Conservation (phyloP, 2,888 invertebrate genomes). For the Spicauda simplicius region DNA sequence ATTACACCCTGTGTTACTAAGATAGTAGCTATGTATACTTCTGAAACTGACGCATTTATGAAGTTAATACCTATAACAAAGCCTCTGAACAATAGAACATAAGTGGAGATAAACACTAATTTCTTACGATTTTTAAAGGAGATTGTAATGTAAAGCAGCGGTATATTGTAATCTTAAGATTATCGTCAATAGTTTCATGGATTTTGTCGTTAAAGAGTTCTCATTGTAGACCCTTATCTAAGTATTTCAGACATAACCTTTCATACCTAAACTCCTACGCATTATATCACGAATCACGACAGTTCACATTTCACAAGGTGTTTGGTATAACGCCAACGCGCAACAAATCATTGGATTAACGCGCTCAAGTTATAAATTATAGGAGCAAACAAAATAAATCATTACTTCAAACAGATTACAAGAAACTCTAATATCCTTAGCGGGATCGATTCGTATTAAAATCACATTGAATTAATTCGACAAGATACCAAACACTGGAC, state of each 20-base stretch:
- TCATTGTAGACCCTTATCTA: background rate
- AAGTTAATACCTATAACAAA: too few species aligned
- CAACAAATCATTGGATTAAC: slow-evolving; percentile 27
- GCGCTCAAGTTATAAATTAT: slow-evolving; percentile 35
- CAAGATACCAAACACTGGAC: slow-evolving; percentile 23
- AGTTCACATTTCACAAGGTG: slow-evolving; percentile 24
- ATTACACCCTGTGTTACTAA: too few species aligned
- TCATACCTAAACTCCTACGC: slow-evolving; percentile 29
- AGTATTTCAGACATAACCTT: slow-evolving; percentile 4
- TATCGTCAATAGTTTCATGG: background rate
- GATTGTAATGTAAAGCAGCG: too few species aligned
- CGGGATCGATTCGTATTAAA: slow-evolving; percentile 32
- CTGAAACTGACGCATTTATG: too few species aligned
- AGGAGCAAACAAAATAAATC: slow-evolving; percentile 33
- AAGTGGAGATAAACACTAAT: too few species aligned
- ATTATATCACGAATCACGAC: slow-evolving; percentile 3
- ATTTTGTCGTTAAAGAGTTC: background rate
- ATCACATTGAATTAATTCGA: slow-evolving; percentile 34
- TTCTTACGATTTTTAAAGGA: too few species aligned
- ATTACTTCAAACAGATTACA: slow-evolving; percentile 31
- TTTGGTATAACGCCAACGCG: slow-evolving; percentile 26
- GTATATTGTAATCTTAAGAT: too few species aligned
- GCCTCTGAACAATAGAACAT: too few species aligned
- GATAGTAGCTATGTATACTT: too few species aligned
- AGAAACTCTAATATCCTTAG: slow-evolving; percentile 27